Conservation (phyloP, 2,797 vertebrate species). For the Rhincodon typus region DNA sequence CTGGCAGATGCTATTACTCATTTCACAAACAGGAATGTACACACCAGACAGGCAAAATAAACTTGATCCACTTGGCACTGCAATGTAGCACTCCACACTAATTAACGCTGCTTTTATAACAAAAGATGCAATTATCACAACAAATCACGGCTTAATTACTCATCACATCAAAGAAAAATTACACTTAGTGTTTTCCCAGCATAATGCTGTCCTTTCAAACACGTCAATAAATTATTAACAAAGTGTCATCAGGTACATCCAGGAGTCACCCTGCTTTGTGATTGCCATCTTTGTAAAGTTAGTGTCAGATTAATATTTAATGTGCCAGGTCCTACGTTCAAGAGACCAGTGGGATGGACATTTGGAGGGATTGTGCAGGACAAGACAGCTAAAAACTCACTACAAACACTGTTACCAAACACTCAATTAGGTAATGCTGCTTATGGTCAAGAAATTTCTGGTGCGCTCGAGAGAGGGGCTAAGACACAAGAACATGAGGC, state of each 20-base stretch:
- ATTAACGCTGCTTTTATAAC: background rate
- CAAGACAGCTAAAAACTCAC: constrained; percentile 38
- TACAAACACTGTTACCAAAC: background rate
- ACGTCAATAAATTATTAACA: background rate
- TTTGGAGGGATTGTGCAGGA: constrained; percentile 44
- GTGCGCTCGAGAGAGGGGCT: background rate
- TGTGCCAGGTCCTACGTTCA: background rate
- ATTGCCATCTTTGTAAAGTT: background rate
- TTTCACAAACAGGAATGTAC: background rate
- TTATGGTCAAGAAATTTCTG: background rate
- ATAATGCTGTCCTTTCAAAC: background rate
- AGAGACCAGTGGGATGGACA: constrained; percentile 40
- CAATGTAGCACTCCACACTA: background rate
- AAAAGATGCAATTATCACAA: background rate
- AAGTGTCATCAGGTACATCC: background rate
- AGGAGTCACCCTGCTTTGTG: background rate
- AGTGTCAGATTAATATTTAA: background rate
- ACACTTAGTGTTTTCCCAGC: background rate
- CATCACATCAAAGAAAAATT: background rate
- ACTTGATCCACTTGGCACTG: background rate
- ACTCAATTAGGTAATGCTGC: background rate
- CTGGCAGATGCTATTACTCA: background rate
- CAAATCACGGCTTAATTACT: constrained; percentile 23
- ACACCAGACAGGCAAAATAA: background rate
- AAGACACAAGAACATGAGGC: constrained; percentile 43